Evolutionary conservation across 1,140 invertebrate genomes (phyloP), one percentile per base, ranked within the genome.

Genomic region (Thalassaphorura encarpata): DNA sequence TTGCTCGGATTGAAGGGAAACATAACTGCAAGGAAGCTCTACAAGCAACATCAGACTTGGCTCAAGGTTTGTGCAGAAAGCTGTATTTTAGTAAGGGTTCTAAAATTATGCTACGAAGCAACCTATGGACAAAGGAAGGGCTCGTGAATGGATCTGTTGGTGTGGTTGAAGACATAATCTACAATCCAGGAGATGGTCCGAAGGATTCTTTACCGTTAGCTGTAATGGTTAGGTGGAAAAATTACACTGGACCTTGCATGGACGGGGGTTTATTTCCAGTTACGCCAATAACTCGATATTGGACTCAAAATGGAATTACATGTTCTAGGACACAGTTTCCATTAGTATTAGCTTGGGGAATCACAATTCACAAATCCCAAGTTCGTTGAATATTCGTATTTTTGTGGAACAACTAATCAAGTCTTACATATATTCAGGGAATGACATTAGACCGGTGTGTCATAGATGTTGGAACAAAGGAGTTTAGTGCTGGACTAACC

Each of bases 331-430:
- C 24, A 5, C 45, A 47, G 26, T 47, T 51, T 51, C 48, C 48
- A 11, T 13, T 39, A 11, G 28, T 39, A 5, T 28, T 51, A 6
- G 27, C 28, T 26, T 51, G 26, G 18, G 26, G 26, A 31, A 26
- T 51, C 3, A 51, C 48, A 6, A 39, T 51, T 3, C 48, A 51
- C 48, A 51, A 51, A 21, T 6, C 19, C 11, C 48, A 51, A 51
- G n/a, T n/a, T n/a, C n/a, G n/a, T n/a, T n/a, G n/a, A n/a, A n/a
- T n/a, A n/a, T n/a, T n/a, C n/a, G n/a, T n/a, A n/a, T n/a, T n/a
- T n/a, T n/a, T n/a, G n/a, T n/a, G n/a, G n/a, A n/a, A n/a, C n/a
- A n/a, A n/a, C n/a, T n/a, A n/a, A n/a, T n/a, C n/a, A n/a, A n/a
- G n/a, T n/a, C n/a, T n/a, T n/a, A n/a, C n/a, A n/a, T n/a, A n/a